phyloP scores from a whole-genome alignment of 2,113 vertebrate species.

The Corythornis madagascariensis region DNA sequence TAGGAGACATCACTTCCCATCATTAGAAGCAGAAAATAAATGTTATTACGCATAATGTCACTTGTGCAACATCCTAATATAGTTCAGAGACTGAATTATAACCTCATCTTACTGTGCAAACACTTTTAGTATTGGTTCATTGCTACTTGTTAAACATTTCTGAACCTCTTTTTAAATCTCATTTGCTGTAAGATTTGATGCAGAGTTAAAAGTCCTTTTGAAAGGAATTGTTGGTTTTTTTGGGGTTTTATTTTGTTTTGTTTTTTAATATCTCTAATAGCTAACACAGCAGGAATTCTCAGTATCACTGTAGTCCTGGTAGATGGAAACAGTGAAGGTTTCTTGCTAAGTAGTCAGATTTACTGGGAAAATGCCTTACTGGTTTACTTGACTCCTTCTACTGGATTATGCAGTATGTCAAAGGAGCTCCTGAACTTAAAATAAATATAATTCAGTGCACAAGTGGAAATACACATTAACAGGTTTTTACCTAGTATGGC shows the following conservation, averaged over 20 bases:
- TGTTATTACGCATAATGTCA: background rate
- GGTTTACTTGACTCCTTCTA: background rate
- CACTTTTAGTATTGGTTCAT: background rate
- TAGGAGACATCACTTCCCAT: background rate
- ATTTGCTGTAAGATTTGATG: background rate
- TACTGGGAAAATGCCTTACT: background rate
- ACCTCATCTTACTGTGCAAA: background rate
- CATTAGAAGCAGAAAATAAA: slow-evolving; percentile 7
- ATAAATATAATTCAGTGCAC: background rate
- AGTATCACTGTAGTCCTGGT: background rate
- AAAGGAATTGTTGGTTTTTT: slow-evolving; percentile 1
- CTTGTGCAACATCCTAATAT: background rate
- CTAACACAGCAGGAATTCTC: background rate
- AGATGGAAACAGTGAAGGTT: background rate
- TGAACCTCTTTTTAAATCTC: background rate
- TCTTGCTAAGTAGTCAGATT: background rate
- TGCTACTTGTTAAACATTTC: background rate
- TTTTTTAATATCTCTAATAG: background rate
- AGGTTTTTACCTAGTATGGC: background rate
- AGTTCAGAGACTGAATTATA: background rate
- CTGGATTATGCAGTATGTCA: background rate
- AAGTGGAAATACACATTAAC: background rate
- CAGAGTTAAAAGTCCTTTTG: background rate
- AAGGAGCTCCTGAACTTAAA: background rate
- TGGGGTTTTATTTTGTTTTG: background rate